phyloP scores from a whole-genome alignment of 2,797 vertebrate genomes.

The Coracias cyanogaster region DNA sequence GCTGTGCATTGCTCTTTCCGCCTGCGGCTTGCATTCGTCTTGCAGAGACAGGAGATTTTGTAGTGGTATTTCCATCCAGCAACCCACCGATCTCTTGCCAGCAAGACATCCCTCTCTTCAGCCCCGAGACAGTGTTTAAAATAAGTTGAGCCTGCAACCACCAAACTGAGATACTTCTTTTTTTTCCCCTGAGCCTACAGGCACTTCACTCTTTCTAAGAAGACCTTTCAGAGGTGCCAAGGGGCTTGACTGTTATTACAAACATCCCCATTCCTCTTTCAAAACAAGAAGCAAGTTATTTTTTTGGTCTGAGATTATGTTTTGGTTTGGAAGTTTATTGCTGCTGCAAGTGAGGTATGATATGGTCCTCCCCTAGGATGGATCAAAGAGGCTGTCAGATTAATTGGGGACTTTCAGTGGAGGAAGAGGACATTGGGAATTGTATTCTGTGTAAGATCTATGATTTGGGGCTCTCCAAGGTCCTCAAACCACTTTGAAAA shows the following conservation, averaged over 20 bases:
- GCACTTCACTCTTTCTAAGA: neutral
- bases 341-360: neutral
- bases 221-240: slow-evolving; percentile 21
- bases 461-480: neutral
- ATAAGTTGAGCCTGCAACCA: neutral
- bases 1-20: neutral
- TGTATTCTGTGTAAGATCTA: neutral
- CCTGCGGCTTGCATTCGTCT: neutral
- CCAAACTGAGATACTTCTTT: neutral
- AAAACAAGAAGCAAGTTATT: neutral
- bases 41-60: neutral
- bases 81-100: neutral
- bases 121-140: neutral
- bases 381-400: neutral
- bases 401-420: neutral
- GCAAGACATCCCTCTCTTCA: neutral
- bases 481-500: neutral
- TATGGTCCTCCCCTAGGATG: neutral
- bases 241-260: neutral
- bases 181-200: neutral
- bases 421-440: neutral
- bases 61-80: neutral
- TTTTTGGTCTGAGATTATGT: neutral
- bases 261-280: neutral
- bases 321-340: neutral